Evolutionary conservation across 1,140 invertebrate genomes (phyloP).

Genomic region (Heliothis virescens): DNA sequence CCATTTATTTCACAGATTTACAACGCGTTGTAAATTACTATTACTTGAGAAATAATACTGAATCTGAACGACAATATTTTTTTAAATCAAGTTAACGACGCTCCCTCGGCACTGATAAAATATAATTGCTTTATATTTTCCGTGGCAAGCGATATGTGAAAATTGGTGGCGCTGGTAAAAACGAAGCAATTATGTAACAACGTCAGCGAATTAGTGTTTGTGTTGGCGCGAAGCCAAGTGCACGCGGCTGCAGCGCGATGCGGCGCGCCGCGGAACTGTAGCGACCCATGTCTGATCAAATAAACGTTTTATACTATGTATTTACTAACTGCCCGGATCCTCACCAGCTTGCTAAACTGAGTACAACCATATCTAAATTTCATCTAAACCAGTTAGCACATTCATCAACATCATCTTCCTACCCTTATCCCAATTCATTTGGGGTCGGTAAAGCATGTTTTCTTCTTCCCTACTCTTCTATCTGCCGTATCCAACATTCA

Average conservation of each 20-base stretch:
- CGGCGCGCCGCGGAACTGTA: slow-evolving; percentile 15
- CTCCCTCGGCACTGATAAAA: slow-evolving; percentile 21
- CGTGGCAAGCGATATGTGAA: slow-evolving; percentile 43
- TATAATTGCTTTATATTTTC: slow-evolving; percentile 42
- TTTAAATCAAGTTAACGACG: slow-evolving; percentile 19
- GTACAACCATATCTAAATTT: too few species aligned
- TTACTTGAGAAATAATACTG: not conserved
- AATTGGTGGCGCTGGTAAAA: slow-evolving; percentile 65
- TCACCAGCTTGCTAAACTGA: too few species aligned
- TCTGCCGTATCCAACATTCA: too few species aligned
- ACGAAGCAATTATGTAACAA: slow-evolving; percentile 82
- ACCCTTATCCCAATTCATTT: too few species aligned
- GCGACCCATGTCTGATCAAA: slow-evolving; percentile 8
- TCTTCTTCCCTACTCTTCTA: too few species aligned
- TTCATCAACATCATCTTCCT: too few species aligned
- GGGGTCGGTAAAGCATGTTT: too few species aligned
- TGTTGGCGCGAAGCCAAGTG: slow-evolving; percentile 74
- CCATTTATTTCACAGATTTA: too few species aligned
- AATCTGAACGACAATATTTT: slow-evolving; percentile 25
- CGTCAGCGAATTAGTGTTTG: slow-evolving; percentile 79
- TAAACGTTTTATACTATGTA: slow-evolving; percentile 34
- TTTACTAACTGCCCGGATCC: too few species aligned
- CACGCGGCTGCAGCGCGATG: slow-evolving; percentile 56
- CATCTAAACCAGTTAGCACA: too few species aligned
- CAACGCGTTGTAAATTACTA: not conserved